A percentile compares a stretch with the other conserved stretches of the same genome.
phyloP scores from a whole-genome alignment of 1,140 invertebrate species.

The Vollenhovia emeryi region DNA sequence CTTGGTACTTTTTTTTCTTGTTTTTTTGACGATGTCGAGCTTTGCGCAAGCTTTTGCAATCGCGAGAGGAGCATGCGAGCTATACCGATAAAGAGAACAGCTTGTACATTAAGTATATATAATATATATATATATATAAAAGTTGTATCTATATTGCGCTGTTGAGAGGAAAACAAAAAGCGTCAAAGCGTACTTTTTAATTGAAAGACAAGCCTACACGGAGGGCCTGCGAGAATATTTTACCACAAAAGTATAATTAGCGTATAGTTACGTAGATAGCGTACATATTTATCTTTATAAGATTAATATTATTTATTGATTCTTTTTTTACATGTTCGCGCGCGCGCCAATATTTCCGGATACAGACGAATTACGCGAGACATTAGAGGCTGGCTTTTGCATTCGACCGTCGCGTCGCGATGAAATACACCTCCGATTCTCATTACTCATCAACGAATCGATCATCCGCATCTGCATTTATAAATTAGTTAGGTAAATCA shows the following conservation, averaged over 20 bases:
- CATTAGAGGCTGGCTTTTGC: conserved; percentile 61
- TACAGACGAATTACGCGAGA: conserved; percentile 62
- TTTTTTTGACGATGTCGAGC: conserved; percentile 25
- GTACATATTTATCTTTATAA: conserved; percentile 79
- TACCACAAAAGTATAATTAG: conserved; percentile 83
- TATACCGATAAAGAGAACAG: conserved; percentile 67
- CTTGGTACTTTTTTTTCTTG: conserved; percentile 39
- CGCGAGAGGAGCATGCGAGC: conserved; percentile 19
- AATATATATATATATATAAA: conserved; percentile 51
- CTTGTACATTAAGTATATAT: conserved; percentile 67
- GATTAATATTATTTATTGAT: conserved; percentile 81
- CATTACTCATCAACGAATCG: conserved; percentile 49
- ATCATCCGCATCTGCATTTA: conserved; percentile 34
- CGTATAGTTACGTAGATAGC: conserved; percentile 73
- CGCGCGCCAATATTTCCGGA: conserved; percentile 53
- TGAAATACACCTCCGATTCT: conserved; percentile 24
- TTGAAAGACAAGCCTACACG: conserved; percentile 67
- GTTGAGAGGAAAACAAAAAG: background rate
- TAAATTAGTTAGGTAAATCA: conserved; percentile 38
- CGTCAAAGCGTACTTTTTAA: conserved; percentile 51
- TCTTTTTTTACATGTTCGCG: conserved; percentile 36
- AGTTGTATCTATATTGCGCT: conserved; percentile 66
- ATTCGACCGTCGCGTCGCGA: conserved; percentile 54
- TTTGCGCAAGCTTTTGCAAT: conserved; percentile 41
- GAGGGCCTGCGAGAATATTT: conserved; percentile 78